Base-by-base conservation (phyloP, 2,797 vertebrate genomes). In the Lithobates pipiens region DNA sequence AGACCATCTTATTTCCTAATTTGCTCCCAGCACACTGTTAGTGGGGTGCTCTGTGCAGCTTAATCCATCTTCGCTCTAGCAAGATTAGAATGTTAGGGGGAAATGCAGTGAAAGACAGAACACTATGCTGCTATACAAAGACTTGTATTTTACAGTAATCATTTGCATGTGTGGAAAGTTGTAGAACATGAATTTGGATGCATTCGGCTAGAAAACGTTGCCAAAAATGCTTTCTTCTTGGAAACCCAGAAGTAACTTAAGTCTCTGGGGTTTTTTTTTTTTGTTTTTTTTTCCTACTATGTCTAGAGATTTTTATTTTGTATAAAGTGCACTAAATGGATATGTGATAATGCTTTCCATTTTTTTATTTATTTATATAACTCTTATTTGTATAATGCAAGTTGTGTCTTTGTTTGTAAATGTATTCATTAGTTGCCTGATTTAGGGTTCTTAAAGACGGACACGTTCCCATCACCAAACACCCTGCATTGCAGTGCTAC, bases 161-260 rank as follows among this genome's bases (percentile, higher is more conserved):
- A 74, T 82, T 74, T 82, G 54, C 80, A 82, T 74, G 32, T 82
- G 80, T 57, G 57, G 50, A 82, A 82, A 73, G 54, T 82, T 82
- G 72, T 65, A 73, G 69, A 74, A 82, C 80, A 82, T 74, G 72
- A 39, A 82, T 73, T 74, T 82, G 80, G 80, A 82, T 42, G 70
- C 39, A n/a, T 21, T 46, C 46, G 8, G 42, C n/a, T 29, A 21
- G 21, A 83, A 75, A 36, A 54, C 5, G 11, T 72, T 73, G 80
- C 79, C 79, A 81, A 50, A 50, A 63, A 81, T 74, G 39, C 42
- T 25, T 63, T 63, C 34, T 27, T 29, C 25, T 82, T 82, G 54
- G 54, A 65, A 36, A 67, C 39, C 27, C 10, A 54, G 67, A 29
- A 36, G 2, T 44, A 67, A 67, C 65, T 39, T 32, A 79, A 69